These are phyloP conservation scores for Cylindroiulus punctatus DNA, from an alignment of 2,888 invertebrate species.

Conservation along the genomic window DNA sequence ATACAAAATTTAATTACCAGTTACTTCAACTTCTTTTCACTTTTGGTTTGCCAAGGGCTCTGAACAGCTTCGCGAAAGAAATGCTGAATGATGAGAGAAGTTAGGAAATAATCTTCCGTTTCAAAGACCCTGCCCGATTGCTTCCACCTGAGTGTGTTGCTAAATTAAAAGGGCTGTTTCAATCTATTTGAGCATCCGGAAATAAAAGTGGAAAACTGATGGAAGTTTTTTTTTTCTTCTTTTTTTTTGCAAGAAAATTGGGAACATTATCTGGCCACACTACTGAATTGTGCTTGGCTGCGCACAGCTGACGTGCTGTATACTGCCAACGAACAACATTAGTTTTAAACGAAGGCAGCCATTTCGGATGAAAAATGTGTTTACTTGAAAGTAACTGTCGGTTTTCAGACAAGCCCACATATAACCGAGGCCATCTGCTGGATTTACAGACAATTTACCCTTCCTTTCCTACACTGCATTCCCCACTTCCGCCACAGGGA, in stretches of 20 bases:
- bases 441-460: neutral
- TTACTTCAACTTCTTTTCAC: neutral
- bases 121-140: neutral
- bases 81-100: neutral
- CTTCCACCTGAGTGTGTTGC: neutral
- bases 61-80: neutral
- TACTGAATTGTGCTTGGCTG: neutral
- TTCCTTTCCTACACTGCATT: neutral
- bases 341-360: neutral
- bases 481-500: neutral
- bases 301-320: neutral
- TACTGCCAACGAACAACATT: neutral
- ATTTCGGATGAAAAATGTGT: slow-evolving; percentile 33
- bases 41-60: neutral
- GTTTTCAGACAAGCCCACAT: slow-evolving; percentile 1
- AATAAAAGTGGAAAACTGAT: neutral
- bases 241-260: neutral
- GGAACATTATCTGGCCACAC: neutral
- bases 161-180: neutral
- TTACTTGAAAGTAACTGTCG: neutral
- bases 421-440: slow-evolving; percentile 23
- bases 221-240: neutral
- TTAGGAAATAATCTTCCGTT: neutral
- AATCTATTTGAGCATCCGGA: neutral
- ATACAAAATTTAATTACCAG: slow-evolving; percentile 14